Evolutionary conservation across 1,140 invertebrate species (phyloP), one percentile per base, ranked within the genome.

Genomic region (Leptinotarsa undecemlineata): DNA sequence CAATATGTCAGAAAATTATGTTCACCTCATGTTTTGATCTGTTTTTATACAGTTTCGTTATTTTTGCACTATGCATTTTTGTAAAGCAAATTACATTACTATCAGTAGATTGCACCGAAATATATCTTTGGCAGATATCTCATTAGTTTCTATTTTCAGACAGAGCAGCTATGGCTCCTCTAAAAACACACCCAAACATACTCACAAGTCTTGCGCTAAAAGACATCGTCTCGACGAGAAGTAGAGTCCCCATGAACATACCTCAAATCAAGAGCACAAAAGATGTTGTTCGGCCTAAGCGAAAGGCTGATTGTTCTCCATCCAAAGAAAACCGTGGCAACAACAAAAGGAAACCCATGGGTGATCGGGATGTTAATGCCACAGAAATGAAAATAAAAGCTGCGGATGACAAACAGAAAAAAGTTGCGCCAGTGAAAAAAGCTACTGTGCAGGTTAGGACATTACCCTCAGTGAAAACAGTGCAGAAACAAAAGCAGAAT

Each of bases 281-380:
- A 77, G 72, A 73, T 68, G 47, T 75, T 3, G 60, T 72, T 17
- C 72, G 79, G 57, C 76, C 81, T 4, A 87, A 90, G 81, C 83
- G 88, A 81, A 89, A 90, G 86, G 88, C 88, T 14, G 88, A 88
- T 74, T 78, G 76, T 62, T 89, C 88, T 74, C 88, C 88, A 15
- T 77, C 87, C 23, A 89, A 88, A 84, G 88, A 89, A 81, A 79
- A 76, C 51, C 86, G 83, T 15, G 87, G 85, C 4, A 13, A 21
- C 5, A 72, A 75, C 14, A 94, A 94, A 83, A 86, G 92, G 81
- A 90, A 90, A 71, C 92, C 92, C 3, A 90, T 95, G 79, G 91
- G 91, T 76, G 93, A 95, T 81, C 89, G 94, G 66, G 94, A 92
- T 64, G 57, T 72, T 17, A 72, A 72, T 20, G 48, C 60, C 14